A percentile compares a stretch with the other conserved stretches of the same genome.
phyloP scores from a whole-genome alignment of 1,140 invertebrate species.

The Leptestheria dahalacensis region DNA sequence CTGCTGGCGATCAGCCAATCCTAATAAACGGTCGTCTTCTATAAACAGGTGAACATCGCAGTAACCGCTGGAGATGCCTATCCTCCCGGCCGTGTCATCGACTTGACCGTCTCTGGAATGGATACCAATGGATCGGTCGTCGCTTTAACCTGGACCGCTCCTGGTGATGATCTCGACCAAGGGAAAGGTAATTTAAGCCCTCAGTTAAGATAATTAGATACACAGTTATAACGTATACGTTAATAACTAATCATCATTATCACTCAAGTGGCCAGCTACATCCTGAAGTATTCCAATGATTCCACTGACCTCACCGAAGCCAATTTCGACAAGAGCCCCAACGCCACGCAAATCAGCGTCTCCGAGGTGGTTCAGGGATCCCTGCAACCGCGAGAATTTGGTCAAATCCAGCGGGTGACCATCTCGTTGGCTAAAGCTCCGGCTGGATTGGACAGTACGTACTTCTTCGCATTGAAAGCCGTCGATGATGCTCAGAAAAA shows the following conservation, averaged over 20 bases:
- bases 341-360: not conserved
- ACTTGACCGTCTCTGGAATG: not conserved
- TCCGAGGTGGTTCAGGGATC: not conserved
- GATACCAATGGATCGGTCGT: not conserved
- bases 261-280: not conserved
- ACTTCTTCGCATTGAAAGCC: not conserved
- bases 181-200: not conserved
- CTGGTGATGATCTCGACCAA: not conserved
- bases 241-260: too few species aligned
- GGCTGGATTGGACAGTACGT: not conserved
- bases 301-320: not conserved
- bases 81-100: conserved; percentile 3
- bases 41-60: not conserved
- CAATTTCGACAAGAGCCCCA: not conserved
- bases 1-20: too few species aligned
- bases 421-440: not conserved
- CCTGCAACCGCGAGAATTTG: not conserved
- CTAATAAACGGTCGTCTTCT: too few species aligned
- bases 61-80: not conserved
- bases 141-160: not conserved
- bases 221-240: too few species aligned
- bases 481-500: not conserved
- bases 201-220: too few species aligned
- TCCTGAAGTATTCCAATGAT: not conserved
- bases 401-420: not conserved